Percentiles rank a stretch among this genome's conserved stretches.
These are phyloP conservation scores for Siderastrea siderea DNA, from an alignment of 92 coral and sea anemone species.

Conservation along the genomic window DNA sequence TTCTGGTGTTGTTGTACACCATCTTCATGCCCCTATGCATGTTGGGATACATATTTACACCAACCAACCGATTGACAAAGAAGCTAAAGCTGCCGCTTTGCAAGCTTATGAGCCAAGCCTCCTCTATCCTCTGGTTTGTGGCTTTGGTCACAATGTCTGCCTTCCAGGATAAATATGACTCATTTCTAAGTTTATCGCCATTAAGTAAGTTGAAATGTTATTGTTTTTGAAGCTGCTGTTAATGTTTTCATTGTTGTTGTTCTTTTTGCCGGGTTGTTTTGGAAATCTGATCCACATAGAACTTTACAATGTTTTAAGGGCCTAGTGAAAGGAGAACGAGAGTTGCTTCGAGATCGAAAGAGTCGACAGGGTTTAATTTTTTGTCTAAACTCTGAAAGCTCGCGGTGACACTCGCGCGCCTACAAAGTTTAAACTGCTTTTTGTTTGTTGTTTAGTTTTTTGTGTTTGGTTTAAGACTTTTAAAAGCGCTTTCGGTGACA, in stretches of 20 bases:
- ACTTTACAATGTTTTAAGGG: no score
- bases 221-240: not conserved
- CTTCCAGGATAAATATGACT: slow-evolving; percentile 80
- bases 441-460: no score
- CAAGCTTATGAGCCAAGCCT: slow-evolving; percentile 83
- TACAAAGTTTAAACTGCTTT: no score
- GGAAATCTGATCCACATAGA: no score
- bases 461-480: no score
- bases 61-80: slow-evolving; percentile 55
- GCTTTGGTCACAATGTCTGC: slow-evolving; percentile 74
- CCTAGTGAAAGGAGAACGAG: no score
- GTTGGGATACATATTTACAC: slow-evolving; percentile 69
- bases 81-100: slow-evolving; percentile 77
- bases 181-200: slow-evolving; percentile 48
- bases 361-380: no score
- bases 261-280: no score
- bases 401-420: no score
- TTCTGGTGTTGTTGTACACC: slow-evolving; percentile 71
- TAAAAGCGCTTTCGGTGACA: no score
- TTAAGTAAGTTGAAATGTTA: slow-evolving; percentile 43
- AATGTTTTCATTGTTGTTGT: not conserved
- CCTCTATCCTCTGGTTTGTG: slow-evolving; percentile 82
- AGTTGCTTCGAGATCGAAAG: no score
- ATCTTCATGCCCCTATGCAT: slow-evolving; percentile 79
- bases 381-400: no score